Evolutionary conservation across 1,140 invertebrate genomes (phyloP), one percentile per base, ranked within the genome.

Genomic region (Oreohelix idahoensis): DNA sequence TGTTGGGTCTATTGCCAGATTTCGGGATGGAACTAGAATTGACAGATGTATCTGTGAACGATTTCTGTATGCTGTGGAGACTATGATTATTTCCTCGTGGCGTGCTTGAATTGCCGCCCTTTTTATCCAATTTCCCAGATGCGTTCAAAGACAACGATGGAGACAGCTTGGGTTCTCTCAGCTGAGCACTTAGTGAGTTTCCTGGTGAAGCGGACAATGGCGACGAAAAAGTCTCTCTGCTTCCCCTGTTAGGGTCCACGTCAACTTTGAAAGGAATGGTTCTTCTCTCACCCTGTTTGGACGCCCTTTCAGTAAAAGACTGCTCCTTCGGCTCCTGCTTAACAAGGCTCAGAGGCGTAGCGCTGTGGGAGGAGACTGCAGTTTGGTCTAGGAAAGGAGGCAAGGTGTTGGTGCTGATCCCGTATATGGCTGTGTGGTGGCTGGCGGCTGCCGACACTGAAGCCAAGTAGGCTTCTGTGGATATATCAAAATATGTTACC

Each of bases 301-400:
- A 26, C 11, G 69, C 10, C 71, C 70, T 82, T 38, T 82, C 80
- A 4, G 17, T 5, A 66, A 38, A 71, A 0, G 80, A 53, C 45
- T 49, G 29, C 13, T 82, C 80, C 36, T 75, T 73, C 1, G 80
- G 80, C 35, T 82, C 80, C 38, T 82, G 80, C n/a, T 82, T 82
- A 36, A 82, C 80, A 2, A 82, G 49, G 26, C 80, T 75, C 13
- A 82, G 32, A 29, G 79, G 38, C 15, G 79, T 36, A 23, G 32
- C 23, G 58, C 58, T 39, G 45, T 77, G 75, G 11, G 23, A 35
- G 69, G 66, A 32, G 13, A 38, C 36, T 20, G 45, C 70, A 38
- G 49, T 42, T 29, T 39, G 80, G 15, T 82, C 80, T 23, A 82
- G 35, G 38, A 53, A 75, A 1, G 42, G 70, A 1, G 69, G 29